Conservation (phyloP, 2,113 vertebrate species). For the Python bivittatus region DNA sequence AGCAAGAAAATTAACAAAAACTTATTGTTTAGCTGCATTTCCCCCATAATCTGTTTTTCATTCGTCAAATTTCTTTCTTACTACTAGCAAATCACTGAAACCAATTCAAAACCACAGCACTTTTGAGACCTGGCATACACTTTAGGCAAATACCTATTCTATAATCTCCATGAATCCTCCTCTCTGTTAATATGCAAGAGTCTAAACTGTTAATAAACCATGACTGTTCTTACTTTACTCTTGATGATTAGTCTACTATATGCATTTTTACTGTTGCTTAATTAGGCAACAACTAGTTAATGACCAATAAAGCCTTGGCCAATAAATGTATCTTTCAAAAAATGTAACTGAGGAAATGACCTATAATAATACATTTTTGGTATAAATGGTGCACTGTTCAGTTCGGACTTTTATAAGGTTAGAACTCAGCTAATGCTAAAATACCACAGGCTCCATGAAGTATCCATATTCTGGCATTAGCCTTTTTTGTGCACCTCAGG, state of each 20-base stretch:
- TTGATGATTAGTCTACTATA: conserved; percentile 42
- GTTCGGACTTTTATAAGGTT: conserved; percentile 52
- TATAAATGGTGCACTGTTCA: conserved; percentile 40
- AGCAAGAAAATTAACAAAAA: conserved; percentile 5
- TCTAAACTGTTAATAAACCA: conserved; percentile 44
- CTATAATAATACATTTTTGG: background rate
- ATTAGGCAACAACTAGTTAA: conserved; percentile 9
- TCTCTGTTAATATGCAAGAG: conserved; percentile 39
- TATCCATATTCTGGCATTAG: conserved; percentile 47
- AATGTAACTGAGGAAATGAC: background rate
- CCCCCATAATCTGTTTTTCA: background rate
- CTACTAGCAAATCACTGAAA: conserved; percentile 25
- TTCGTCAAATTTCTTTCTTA: conserved; percentile 6
- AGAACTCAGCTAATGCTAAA: conserved; percentile 50
- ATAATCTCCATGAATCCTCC: conserved; percentile 34
- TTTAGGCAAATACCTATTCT: background rate
- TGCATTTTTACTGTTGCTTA: background rate
- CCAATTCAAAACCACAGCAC: conserved; percentile 23
- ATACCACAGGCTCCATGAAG: conserved; percentile 28
- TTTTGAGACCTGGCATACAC: conserved; percentile 22
- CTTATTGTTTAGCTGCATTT: background rate
- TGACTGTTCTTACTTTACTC: conserved; percentile 48
- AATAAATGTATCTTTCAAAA: background rate
- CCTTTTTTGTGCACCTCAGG: conserved; percentile 42
- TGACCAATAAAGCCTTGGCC: conserved; percentile 24